Evolutionary conservation across 2,113 vertebrate genomes (phyloP), one percentile per base, ranked within the genome.

Genomic region (Myiagra hebetior): DNA sequence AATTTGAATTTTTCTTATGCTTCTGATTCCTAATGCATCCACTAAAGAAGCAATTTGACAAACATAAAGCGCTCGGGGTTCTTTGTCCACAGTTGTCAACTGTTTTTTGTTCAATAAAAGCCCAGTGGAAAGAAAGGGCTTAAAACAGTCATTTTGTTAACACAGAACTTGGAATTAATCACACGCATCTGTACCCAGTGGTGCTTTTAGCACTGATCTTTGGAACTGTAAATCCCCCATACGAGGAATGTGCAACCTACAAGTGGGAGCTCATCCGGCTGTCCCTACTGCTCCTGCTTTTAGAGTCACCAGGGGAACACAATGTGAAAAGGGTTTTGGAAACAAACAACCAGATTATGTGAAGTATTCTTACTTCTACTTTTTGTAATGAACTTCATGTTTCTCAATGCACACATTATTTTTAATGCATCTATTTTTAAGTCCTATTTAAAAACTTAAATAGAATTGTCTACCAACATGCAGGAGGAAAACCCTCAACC

Each of bases 121-220:
- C 79, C 79, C 76, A 79, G 73, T 69, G 73, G 89, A 96, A 92
- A 95, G 73, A 85, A 86, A 82, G 13, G 53, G 57, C 89, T 94
- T 95, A 87, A 96, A 95, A 93, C 49, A 97, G 89, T 80, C 53
- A 67, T 93, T 92, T 94, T 86, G 79, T 96, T 91, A 96, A 85
- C 68, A 69, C 6, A 86, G 78, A 94, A 76, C 65, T 91, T 68
- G 50, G 85, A 82, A 90, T 92, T 95, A 91, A 95, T 94, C 35
- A 60, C 62, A 44, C 0, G 1, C 59, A 84, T 95, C 89, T 88
- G 89, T 82, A 89, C 68, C 57, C 82, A 91, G 85, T 50, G 82
- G 79, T 82, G 85, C 42, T 90, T 95, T 93, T 93, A 94, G 80
- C 63, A 39, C 33, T 30, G 55, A 10, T 84, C 73, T 97, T 95